Evolutionary conservation across 2,888 invertebrate species (phyloP), one percentile per base, ranked within the genome.

Genomic region (Galerucella calmariensis): DNA sequence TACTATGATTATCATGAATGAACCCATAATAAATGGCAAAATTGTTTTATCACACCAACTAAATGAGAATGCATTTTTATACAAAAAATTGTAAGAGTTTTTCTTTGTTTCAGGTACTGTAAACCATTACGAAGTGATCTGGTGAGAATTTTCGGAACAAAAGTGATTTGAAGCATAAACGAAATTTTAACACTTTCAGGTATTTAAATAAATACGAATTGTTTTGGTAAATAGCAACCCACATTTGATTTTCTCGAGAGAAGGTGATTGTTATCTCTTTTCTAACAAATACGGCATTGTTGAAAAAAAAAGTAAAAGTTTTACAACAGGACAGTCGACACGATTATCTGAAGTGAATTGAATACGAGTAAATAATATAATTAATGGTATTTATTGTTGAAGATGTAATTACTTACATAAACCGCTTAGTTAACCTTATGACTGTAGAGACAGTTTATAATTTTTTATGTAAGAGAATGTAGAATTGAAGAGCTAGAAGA

Each of bases 281-380:
- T 56, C 20, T 35, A 56, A 35, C 27, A 67, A 67, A 41, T 67
- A 46, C 10, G n/a, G 35, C 35, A 62, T 69, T 69, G 62, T 69
- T 61, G 27, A 20, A 20, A 53, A 48, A 48, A 67, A 59, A 69
- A 69, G 69, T 69, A 69, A 69, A 69, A 69, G 69, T 62, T 69
- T 48, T 48, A 51, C 58, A 24, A 59, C 58, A 56, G n/a, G 10
- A 16, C 56, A 68, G 2, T 59, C 27, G 27, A 16, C 41, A 44
- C 56, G 20, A 68, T 68, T 58, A 68, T 44, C 4, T 46, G 14
- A 9, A 69, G 48, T 35, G 69, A 69, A 14, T 62, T 51, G 51
- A 69, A 69, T 41, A 35, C 35, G 35, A 35, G 35, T 35, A 41
- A 41, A 41, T 41, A 41, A 8, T 8, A 41, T 41, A 41, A 41